A percentile compares a stretch with the other conserved stretches of the same genome.
Evolutionary conservation across 2,113 vertebrate species (phyloP).

Genomic region (Stercorarius parasiticus): DNA sequence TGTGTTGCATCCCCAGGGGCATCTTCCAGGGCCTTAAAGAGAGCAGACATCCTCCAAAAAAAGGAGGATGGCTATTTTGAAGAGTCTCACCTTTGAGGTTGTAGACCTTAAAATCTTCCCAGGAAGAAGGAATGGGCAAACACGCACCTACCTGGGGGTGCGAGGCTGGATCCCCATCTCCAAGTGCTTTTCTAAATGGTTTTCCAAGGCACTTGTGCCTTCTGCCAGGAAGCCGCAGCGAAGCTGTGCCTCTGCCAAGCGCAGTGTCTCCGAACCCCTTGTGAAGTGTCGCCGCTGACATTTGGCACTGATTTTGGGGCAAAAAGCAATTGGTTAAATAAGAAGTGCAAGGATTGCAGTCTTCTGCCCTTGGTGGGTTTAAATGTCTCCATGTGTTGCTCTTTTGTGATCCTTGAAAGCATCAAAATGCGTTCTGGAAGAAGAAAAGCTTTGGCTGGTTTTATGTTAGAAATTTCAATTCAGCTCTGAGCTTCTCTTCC

Average conservation of each 20-base stretch:
- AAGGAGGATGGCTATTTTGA: not conserved
- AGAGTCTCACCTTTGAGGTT: not conserved
- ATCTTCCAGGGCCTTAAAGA: not conserved
- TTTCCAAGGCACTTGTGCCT: not conserved
- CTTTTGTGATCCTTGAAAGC: not conserved
- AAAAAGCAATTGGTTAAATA: not conserved
- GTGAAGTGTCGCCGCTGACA: not conserved
- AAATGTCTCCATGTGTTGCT: not conserved
- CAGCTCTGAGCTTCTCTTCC: not conserved
- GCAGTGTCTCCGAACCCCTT: fast-evolving
- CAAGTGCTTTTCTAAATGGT: not conserved
- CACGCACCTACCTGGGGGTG: too few species aligned
- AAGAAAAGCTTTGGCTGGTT: not conserved
- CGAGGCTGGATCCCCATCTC: not conserved
- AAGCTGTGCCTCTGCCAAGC: not conserved
- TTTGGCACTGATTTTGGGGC: not conserved
- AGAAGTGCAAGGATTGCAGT: not conserved
- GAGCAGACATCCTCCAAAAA: not conserved
- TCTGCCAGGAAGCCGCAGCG: fast-evolving
- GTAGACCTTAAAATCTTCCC: not conserved
- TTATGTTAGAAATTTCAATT: not conserved
- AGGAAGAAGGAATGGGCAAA: not conserved
- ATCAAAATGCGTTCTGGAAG: not conserved
- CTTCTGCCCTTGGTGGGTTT: not conserved
- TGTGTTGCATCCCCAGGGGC: not conserved